Percentiles rank a stretch among this genome's conserved stretches.
These are phyloP conservation scores for Chrysina gloriosa DNA, from an alignment of 2,888 invertebrate genomes.

Conservation along the genomic window DNA sequence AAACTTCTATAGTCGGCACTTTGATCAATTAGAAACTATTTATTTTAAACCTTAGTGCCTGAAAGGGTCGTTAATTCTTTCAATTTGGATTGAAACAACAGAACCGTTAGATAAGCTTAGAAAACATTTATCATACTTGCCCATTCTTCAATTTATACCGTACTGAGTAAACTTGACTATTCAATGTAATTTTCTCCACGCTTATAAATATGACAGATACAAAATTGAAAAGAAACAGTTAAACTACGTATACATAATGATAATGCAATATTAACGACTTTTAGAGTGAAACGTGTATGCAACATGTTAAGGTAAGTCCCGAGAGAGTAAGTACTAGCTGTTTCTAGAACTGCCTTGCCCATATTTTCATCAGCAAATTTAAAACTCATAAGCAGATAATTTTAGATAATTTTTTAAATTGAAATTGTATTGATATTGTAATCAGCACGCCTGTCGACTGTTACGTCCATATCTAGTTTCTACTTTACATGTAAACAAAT, in stretches of 20 bases:
- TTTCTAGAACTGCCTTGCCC: background rate
- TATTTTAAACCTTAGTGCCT: no score
- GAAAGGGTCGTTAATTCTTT: no score
- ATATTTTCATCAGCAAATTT: background rate
- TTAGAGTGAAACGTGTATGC: background rate
- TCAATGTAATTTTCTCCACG: no score
- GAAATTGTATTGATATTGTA: conserved; percentile 14
- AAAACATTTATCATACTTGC: no score
- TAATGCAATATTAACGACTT: conserved; percentile 2
- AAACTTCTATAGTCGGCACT: no score
- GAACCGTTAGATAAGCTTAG: no score
- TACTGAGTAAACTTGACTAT: no score
- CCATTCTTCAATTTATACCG: no score
- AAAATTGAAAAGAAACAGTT: background rate
- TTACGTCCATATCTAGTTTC: no score
- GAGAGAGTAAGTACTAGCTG: background rate
- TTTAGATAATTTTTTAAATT: conserved; percentile 10
- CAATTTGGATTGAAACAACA: no score
- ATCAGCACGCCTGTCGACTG: conserved; percentile 3
- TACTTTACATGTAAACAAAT: no score
- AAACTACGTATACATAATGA: background rate
- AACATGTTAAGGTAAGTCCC: background rate
- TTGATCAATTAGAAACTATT: no score
- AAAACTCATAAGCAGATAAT: conserved; percentile 5
- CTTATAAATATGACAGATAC: background rate